Evolutionary conservation across 2,797 vertebrate genomes (phyloP).

Genomic region (Rhinella marina): DNA sequence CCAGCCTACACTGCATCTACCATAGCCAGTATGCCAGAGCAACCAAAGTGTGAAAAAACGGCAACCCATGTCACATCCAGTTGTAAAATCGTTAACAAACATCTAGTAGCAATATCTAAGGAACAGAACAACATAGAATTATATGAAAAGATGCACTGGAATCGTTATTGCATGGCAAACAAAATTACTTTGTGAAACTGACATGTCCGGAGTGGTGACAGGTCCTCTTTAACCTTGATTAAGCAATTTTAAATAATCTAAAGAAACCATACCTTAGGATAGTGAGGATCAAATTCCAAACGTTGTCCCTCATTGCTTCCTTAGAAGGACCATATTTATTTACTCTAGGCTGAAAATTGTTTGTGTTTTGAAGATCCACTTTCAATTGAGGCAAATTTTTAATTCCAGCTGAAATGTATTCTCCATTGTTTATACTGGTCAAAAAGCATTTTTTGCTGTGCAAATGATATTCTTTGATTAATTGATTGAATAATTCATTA

Average conservation of each 20-base stretch:
- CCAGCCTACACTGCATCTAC: too few species aligned
- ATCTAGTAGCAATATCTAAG: too few species aligned
- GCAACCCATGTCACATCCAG: too few species aligned
- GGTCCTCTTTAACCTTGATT: too few species aligned
- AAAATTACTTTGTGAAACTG: too few species aligned
- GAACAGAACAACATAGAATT: too few species aligned
- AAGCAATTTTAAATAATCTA: neutral
- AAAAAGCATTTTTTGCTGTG: neutral
- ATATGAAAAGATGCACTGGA: too few species aligned
- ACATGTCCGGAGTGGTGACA: too few species aligned
- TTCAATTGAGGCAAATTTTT: neutral
- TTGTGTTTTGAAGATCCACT: neutral
- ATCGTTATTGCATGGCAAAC: too few species aligned
- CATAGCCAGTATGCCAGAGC: too few species aligned
- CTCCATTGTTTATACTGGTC: neutral
- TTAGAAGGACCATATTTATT: neutral
- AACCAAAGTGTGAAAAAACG: too few species aligned
- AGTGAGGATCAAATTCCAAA: neutral
- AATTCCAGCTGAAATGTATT: neutral
- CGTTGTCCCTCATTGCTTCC: neutral
- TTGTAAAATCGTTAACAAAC: too few species aligned
- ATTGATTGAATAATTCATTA: slow-evolving; percentile 44
- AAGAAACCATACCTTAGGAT: neutral
- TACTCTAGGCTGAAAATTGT: neutral
- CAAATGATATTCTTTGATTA: slow-evolving; percentile 7